Conservation (phyloP, 1,140 invertebrate species). For the Psix sp. region DNA sequence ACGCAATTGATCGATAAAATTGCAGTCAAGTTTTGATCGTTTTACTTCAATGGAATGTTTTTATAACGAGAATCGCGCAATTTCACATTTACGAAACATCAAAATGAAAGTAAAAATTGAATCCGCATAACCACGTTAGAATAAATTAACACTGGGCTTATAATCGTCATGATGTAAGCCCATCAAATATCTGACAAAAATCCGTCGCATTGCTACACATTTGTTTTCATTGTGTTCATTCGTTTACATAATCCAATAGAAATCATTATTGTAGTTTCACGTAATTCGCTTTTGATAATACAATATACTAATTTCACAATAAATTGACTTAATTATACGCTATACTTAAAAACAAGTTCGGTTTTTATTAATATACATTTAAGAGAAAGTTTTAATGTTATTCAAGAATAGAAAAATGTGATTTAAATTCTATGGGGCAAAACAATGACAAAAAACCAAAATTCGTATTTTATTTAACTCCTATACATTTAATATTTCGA, state of each 20-base stretch:
- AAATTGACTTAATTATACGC: no score
- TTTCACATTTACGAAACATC: slow-evolving; percentile 37
- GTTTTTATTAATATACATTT: no score
- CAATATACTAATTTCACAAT: no score
- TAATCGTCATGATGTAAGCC: slow-evolving; percentile 23
- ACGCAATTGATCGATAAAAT: no score
- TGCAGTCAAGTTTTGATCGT: neutral
- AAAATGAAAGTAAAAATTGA: slow-evolving; percentile 39
- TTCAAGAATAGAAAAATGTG: no score
- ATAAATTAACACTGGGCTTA: slow-evolving; percentile 31
- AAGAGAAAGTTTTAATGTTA: no score
- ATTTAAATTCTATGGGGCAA: no score
- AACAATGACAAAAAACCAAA: no score
- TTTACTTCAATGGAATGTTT: slow-evolving; percentile 13
- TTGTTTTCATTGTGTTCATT: slow-evolving; percentile 7
- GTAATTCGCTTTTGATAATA: no score
- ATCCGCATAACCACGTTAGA: slow-evolving; percentile 31
- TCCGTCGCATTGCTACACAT: slow-evolving; percentile 28
- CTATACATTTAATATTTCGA: no score
- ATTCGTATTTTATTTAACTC: no score
- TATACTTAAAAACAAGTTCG: no score
- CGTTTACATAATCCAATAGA: slow-evolving; percentile 32
- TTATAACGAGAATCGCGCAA: slow-evolving; percentile 19
- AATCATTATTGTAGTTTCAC: slow-evolving; percentile 20
- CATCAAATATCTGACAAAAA: slow-evolving; percentile 25